Evolutionary conservation across 2,888 invertebrate genomes (phyloP).

Genomic region (Mylabris sibirica): DNA sequence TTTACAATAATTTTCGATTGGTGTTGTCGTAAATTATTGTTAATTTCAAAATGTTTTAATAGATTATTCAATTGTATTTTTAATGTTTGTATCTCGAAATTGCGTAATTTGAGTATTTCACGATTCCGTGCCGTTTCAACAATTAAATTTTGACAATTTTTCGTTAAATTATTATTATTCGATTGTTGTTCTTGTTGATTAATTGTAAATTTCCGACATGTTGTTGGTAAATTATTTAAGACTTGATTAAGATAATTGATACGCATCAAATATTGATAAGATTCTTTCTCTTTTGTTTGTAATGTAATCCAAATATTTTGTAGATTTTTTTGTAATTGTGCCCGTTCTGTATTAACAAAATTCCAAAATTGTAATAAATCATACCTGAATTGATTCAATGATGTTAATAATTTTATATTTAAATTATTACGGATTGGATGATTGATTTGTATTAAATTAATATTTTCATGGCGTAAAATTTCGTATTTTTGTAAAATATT

Average conservation of each 20-base stretch:
- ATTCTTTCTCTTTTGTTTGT: neutral
- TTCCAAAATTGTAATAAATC: neutral
- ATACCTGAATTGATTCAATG: neutral
- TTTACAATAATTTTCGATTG: slow-evolving; percentile 13
- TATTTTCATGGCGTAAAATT: slow-evolving; percentile 22
- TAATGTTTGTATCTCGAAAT: neutral
- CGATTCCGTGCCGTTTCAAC: neutral
- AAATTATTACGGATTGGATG: neutral
- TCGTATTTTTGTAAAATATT: slow-evolving; percentile 27
- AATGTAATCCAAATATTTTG: neutral
- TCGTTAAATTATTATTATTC: neutral
- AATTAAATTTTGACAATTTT: neutral
- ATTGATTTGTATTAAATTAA: slow-evolving; percentile 17
- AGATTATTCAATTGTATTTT: neutral
- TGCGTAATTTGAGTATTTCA: neutral
- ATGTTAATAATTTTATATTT: neutral
- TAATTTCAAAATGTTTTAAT: slow-evolving; percentile 2
- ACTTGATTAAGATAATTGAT: neutral
- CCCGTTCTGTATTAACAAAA: neutral
- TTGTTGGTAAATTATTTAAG: neutral
- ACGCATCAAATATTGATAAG: neutral
- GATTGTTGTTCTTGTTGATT: neutral
- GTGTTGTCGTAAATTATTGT: neutral
- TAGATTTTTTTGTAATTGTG: neutral
- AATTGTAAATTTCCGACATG: neutral